Evolutionary conservation across 2,888 invertebrate genomes (phyloP).

Genomic region (Thereva unica): DNA sequence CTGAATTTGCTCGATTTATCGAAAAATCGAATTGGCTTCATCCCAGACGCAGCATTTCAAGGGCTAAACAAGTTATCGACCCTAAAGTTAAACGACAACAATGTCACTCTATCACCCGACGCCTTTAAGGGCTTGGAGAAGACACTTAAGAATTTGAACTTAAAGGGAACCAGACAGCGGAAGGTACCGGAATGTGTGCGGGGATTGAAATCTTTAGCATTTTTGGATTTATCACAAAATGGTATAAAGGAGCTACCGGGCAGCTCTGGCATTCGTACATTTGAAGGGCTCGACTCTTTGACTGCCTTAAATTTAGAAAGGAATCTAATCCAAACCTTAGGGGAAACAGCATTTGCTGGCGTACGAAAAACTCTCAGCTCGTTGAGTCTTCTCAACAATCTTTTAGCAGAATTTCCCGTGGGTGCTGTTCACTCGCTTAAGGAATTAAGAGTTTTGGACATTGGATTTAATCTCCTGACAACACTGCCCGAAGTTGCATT

Average conservation of each 20-base stretch:
- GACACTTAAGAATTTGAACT: conserved; percentile 83
- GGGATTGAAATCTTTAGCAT: conserved; percentile 78
- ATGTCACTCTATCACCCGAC: conserved; percentile 70
- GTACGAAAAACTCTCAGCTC: conserved; percentile 83
- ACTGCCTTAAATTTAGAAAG: conserved; percentile 81
- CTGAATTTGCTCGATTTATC: conserved; percentile 83
- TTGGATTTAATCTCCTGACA: conserved; percentile 88
- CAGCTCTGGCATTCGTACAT: conserved; percentile 67
- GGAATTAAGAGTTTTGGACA: conserved; percentile 85
- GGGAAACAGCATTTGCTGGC: conserved; percentile 76
- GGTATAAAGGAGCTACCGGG: conserved; percentile 81
- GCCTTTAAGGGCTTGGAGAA: conserved; percentile 78
- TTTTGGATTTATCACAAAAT: conserved; percentile 88
- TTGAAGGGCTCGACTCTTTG: conserved; percentile 78
- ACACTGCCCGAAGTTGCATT: conserved; percentile 81
- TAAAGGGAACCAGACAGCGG: conserved; percentile 84
- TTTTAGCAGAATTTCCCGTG: conserved; percentile 84
- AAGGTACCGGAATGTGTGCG: conserved; percentile 77
- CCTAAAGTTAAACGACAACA: conserved; percentile 85
- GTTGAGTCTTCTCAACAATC: conserved; percentile 84
- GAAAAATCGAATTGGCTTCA: conserved; percentile 72
- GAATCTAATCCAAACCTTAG: conserved; percentile 80
- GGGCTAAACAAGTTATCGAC: conserved; percentile 76
- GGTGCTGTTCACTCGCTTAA: conserved; percentile 75
- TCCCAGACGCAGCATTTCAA: conserved; percentile 76